Base-by-base conservation (phyloP, 1,140 invertebrate genomes). In the Hermatobates lingyangjiaoensis region DNA sequence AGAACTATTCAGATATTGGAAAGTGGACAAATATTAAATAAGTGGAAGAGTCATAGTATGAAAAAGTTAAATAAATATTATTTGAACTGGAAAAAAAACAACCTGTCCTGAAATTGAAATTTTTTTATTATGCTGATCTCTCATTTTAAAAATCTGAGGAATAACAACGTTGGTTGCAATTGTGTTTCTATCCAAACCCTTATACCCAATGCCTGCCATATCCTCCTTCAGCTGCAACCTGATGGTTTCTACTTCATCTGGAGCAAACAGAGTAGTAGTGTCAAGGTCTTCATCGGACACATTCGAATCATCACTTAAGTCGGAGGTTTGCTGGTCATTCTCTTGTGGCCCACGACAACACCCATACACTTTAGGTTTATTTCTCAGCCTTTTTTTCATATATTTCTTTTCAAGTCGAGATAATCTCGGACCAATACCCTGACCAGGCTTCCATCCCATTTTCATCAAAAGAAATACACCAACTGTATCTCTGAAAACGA, bases 391-490 rank as follows among this genome's bases (percentile, higher is more conserved):
- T 27, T 64, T 65, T 39, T 56, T 51, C 30, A 58, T 38, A 24
- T 60, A 59, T 51, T 69, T 66, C 63, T 81, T 83, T 56, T 80
- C 75, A 25, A 59, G 63, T 23, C 66, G 72, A 5, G 73, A 79
- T 45, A 80, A 58, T 48, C 75, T 68, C 4, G 83, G 81, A 1
- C 90, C 91, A n/a, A 93, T 71, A 2, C 90, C 91, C 66, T 93
- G 86, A 0, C 90, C 90, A 27, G 82, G 81, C 62, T 80, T 80
- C 86, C 93, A 93, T 27, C 83, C 88, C 79, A 91, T 91, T 58
- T 77, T 80, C 53, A 79, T 81, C 0, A 96, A 67, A 59, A 98
- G 73, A 51, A 74, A 73, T 42, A 93, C 77, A 12, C 93, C 93
- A 45, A 94, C 77, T 1, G 92, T 91, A 60, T 91, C 79, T 46